Base-by-base conservation (phyloP, 2,797 vertebrate genomes). In the Ctenopoma kingsleyae region DNA sequence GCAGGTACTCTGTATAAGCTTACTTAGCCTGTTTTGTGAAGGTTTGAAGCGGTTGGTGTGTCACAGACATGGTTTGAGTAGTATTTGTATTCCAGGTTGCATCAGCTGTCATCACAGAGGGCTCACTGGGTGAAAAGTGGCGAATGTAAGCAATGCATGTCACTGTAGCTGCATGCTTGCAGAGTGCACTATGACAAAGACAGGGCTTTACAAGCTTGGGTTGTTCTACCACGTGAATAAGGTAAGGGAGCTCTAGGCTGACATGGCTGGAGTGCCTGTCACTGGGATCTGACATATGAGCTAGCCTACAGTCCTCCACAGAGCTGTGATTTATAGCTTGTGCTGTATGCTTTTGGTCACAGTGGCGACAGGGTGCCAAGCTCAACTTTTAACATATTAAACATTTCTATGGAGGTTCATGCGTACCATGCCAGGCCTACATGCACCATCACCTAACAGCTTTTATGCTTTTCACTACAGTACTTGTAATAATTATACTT, bases 251-350 rank as follows among this genome's bases (percentile, higher is more conserved):
- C 71, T 56, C n/a, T 35, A 71, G 57, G 46, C 50, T 74, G 78
- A 78, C 43, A 30, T 47, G 64, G 53, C 44, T 53, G 53, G 16
- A n/a, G 61, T 1, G 54, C 44, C 74, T 80, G 80, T 78, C 83
- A 70, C 30, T 43, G 23, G 40, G 23, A 50, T 61, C 61, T 36
- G 9, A 83, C 53, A 56, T 53, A 77, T 59, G 76, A 82, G 72
- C 36, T 0, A 56, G 19, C 54, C 66, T 22, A 19, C 55, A 16
- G 59, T 57, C 71, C 52, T 64, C 35, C 43, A 70, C 76, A 61
- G 52, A 61, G 12, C 30, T 32, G 7, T 66, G 80, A 86, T 83
- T 84, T 84, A 84, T 49, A 58, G 60, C 54, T 47, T 30, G 36
- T 35, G 53, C 48, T 3, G 0, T 60, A 16, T 60, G 36, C 56